These are phyloP conservation scores for Pterocles gutturalis DNA, from an alignment of 2,113 vertebrate species.

Conservation along the genomic window DNA sequence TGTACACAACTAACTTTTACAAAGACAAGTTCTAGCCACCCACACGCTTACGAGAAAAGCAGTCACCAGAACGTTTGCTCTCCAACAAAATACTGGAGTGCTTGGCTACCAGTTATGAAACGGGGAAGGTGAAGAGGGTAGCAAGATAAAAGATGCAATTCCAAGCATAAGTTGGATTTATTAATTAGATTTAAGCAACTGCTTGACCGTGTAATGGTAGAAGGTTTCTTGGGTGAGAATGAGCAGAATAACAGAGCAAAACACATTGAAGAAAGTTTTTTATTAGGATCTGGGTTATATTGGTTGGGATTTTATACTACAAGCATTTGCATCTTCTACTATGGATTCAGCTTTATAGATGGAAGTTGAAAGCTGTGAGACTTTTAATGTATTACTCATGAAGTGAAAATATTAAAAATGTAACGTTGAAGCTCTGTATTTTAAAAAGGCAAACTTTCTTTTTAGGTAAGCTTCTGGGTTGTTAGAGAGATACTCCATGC, in stretches of 20 bases:
- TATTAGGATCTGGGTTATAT: neutral
- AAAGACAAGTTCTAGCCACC: neutral
- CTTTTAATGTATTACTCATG: neutral
- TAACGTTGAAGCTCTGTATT: neutral
- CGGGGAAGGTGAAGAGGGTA: neutral
- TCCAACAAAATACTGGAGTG: neutral
- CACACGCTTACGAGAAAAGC: neutral
- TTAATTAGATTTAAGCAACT: neutral
- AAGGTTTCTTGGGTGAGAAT: neutral
- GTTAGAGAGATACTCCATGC: constrained; percentile 97
- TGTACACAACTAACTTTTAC: neutral
- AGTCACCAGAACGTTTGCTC: neutral
- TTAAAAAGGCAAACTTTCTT: neutral
- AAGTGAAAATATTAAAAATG: neutral
- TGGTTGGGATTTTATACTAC: neutral
- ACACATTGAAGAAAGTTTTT: neutral
- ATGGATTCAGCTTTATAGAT: neutral
- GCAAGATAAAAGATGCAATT: neutral
- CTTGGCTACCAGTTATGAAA: neutral
- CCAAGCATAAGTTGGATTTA: neutral
- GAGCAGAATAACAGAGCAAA: neutral
- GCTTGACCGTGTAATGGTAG: neutral
- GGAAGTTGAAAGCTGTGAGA: neutral
- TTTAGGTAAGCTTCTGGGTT: constrained; percentile 98
- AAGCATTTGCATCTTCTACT: neutral